phyloP scores from a whole-genome alignment of 2,888 invertebrate genomes.

The Hirtodrosophila trivittata region DNA sequence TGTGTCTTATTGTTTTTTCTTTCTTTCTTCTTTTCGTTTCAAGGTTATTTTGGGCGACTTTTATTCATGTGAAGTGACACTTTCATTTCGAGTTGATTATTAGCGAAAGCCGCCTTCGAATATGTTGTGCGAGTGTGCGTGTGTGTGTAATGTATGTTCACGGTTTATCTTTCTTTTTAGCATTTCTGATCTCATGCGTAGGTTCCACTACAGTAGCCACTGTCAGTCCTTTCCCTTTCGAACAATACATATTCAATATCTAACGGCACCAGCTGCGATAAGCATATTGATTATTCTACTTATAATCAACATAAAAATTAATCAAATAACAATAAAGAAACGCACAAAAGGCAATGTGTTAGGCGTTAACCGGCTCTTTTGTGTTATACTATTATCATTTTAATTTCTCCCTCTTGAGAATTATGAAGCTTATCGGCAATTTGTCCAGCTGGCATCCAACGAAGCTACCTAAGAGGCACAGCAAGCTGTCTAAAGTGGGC shows the following conservation, averaged over 20 bases:
- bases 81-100: slow-evolving; percentile 58
- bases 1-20: slow-evolving; percentile 1
- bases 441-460: slow-evolving; percentile 11
- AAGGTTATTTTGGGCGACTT: slow-evolving; percentile 64
- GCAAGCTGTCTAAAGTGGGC: slow-evolving; percentile 52
- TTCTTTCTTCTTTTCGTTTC: slow-evolving; percentile 39
- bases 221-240: slow-evolving; percentile 70
- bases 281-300: slow-evolving; percentile 42
- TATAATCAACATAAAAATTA: slow-evolving; percentile 54
- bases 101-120: slow-evolving; percentile 57
- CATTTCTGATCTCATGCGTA: slow-evolving; percentile 45
- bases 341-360: slow-evolving; percentile 32
- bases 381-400: slow-evolving; percentile 51
- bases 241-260: slow-evolving; percentile 15
- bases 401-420: slow-evolving; percentile 38
- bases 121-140: not conserved
- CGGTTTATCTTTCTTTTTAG: slow-evolving; percentile 21
- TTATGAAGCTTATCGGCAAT: slow-evolving; percentile 41
- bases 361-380: slow-evolving; percentile 32
- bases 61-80: slow-evolving; percentile 58
- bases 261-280: slow-evolving; percentile 47
- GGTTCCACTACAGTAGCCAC: slow-evolving; percentile 50
- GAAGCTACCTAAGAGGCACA: slow-evolving; percentile 52
- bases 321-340: slow-evolving; percentile 55
- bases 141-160: too few species aligned